Conservation (phyloP, 2,113 vertebrate species). For the Sylvia atricapilla region DNA sequence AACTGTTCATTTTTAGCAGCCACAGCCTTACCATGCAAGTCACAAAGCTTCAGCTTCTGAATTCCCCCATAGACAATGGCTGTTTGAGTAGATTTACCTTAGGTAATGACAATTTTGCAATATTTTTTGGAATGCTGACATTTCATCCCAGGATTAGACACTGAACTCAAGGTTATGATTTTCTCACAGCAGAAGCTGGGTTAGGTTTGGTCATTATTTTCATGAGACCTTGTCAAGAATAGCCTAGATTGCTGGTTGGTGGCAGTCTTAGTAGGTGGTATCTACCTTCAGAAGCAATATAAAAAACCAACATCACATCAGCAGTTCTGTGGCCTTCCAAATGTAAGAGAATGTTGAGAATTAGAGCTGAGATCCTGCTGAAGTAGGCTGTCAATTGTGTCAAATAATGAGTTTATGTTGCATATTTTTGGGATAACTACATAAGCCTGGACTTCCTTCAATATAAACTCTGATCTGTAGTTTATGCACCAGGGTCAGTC, state of each 20-base stretch:
- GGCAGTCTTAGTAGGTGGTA: conserved; percentile 42
- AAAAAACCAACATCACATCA: neutral
- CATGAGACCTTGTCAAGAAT: conserved; percentile 35
- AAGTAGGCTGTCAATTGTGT: neutral
- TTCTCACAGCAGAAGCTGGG: conserved; percentile 15
- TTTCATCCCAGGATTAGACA: conserved; percentile 42
- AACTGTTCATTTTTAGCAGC: conserved; percentile 44
- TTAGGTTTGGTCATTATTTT: conserved; percentile 58
- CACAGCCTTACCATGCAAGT: conserved; percentile 21
- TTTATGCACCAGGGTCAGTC: neutral
- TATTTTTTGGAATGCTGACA: conserved; percentile 32
- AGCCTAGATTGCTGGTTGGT: conserved; percentile 38
- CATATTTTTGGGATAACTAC: neutral
- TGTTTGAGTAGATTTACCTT: conserved; percentile 35
- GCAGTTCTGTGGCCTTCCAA: neutral
- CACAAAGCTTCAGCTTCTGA: conserved; percentile 47
- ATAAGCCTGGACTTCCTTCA: neutral
- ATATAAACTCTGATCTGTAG: neutral
- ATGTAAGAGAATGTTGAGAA: neutral
- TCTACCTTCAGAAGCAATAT: conserved; percentile 24
- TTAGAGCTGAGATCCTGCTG: neutral
- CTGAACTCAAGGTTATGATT: conserved; percentile 44
- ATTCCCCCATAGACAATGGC: conserved; percentile 30
- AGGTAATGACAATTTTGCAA: conserved; percentile 31
- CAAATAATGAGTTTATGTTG: neutral